A percentile compares a stretch with the other conserved stretches of the same genome.
Evolutionary conservation across 2,113 vertebrate species (phyloP).

Genomic region (Platanista minor): DNA sequence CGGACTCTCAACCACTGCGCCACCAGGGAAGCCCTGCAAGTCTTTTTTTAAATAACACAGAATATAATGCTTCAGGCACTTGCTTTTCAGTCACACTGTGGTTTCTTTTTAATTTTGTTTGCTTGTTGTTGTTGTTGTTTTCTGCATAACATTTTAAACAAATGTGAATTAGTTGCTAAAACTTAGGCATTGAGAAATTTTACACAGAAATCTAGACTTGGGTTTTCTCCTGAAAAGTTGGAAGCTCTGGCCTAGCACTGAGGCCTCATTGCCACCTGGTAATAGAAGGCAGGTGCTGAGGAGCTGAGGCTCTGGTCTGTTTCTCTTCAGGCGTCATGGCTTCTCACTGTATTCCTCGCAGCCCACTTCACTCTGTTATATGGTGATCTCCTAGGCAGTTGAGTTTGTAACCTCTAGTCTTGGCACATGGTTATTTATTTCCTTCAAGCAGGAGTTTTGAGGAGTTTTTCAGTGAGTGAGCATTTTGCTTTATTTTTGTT

Average conservation of each 20-base stretch:
- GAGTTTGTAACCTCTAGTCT: not conserved
- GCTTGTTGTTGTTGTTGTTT: not conserved
- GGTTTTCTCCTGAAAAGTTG: not conserved
- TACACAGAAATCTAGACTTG: not conserved
- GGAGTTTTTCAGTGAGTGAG: not conserved
- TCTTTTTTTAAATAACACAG: not conserved
- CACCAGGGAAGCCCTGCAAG: no score
- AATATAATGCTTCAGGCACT: not conserved
- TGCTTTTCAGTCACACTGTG: not conserved
- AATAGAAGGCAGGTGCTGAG: not conserved
- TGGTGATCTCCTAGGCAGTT: not conserved
- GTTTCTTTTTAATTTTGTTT: not conserved
- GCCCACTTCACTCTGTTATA: no score
- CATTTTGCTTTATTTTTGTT: not conserved
- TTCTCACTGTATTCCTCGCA: not conserved
- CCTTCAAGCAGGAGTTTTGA: not conserved
- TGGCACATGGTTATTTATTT: not conserved
- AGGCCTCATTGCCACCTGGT: not conserved
- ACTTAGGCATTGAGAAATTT: not conserved
- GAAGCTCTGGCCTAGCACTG: no score
- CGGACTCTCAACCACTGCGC: no score
- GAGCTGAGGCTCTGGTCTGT: not conserved
- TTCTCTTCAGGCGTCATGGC: rapidly evolving
- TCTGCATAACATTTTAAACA: not conserved
- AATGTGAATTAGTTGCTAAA: not conserved